Percentiles rank a stretch among this genome's conserved stretches.
These are phyloP conservation scores for Poecilobothrus nobilitatus DNA, from an alignment of 2,888 invertebrate species.

Conservation along the genomic window DNA sequence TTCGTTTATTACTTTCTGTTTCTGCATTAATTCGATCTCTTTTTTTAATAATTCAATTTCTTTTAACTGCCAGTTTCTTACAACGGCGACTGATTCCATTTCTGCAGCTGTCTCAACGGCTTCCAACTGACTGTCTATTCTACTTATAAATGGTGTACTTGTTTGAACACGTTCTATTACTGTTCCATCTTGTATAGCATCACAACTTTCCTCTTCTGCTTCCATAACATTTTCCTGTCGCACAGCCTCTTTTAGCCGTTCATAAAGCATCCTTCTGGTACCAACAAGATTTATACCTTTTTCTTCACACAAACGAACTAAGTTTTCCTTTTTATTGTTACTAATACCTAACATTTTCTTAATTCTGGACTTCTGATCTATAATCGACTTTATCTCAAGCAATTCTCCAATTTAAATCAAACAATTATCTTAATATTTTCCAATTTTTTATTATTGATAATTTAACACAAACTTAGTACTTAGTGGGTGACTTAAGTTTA, in stretches of 20 bases:
- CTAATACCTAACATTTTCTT: not conserved
- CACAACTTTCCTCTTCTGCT: not conserved
- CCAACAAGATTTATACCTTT: not conserved
- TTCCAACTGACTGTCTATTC: not conserved
- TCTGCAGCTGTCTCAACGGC: not conserved
- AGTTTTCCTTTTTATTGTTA: not conserved
- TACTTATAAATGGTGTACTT: not conserved
- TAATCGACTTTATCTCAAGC: too few species aligned
- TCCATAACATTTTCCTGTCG: not conserved
- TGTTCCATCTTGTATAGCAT: not conserved
- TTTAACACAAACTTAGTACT: too few species aligned
- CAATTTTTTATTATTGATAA: too few species aligned
- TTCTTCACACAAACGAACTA: not conserved
- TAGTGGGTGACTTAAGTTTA: too few species aligned
- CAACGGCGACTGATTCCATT: not conserved
- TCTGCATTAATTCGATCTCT: not conserved
- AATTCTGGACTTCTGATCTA: too few species aligned
- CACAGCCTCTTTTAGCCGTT: not conserved
- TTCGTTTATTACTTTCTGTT: not conserved
- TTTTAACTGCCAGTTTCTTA: not conserved
- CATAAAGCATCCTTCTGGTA: not conserved
- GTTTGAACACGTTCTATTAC: not conserved
- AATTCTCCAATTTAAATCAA: too few species aligned
- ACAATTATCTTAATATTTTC: too few species aligned
- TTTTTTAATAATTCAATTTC: constrained; percentile 4